phyloP scores from a whole-genome alignment of 2,888 invertebrate genomes.

The Cheilosia soror region DNA sequence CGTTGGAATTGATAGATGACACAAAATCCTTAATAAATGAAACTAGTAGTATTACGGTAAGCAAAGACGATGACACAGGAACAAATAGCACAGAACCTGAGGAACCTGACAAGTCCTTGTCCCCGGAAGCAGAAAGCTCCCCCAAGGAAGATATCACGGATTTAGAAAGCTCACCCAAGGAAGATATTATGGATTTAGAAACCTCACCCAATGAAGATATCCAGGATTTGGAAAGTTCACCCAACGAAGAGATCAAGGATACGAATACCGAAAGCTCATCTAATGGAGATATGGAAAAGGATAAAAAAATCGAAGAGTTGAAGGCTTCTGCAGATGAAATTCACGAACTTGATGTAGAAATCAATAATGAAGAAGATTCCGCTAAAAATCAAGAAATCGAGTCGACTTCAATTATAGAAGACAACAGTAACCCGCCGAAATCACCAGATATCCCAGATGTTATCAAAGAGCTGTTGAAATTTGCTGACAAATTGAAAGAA shows the following conservation, averaged over 20 bases:
- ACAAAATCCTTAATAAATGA: not conserved
- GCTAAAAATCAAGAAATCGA: not conserved
- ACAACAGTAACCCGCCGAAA: not conserved
- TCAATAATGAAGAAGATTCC: not conserved
- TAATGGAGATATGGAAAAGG: not conserved
- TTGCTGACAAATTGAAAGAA: slow-evolving; percentile 77
- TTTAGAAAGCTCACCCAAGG: not conserved
- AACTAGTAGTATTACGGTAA: not conserved
- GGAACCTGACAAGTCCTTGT: not conserved
- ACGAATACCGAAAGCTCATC: not conserved
- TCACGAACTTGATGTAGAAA: not conserved
- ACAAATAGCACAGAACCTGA: not conserved
- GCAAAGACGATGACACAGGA: slow-evolving; percentile 5
- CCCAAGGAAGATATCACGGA: not conserved
- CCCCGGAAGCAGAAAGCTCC: not conserved
- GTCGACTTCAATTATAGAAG: not conserved
- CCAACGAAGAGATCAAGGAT: not conserved
- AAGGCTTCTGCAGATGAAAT: not conserved
- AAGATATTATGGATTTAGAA: not conserved
- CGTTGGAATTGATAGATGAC: not conserved
- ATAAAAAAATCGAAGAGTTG: not conserved
- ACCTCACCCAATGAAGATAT: not conserved
- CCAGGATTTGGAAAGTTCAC: not conserved
- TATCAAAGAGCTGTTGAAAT: slow-evolving; percentile 75
- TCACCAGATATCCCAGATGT: slow-evolving; percentile 12